Evolutionary conservation across 2,113 vertebrate genomes (phyloP).

Genomic region (Solea senegalensis): DNA sequence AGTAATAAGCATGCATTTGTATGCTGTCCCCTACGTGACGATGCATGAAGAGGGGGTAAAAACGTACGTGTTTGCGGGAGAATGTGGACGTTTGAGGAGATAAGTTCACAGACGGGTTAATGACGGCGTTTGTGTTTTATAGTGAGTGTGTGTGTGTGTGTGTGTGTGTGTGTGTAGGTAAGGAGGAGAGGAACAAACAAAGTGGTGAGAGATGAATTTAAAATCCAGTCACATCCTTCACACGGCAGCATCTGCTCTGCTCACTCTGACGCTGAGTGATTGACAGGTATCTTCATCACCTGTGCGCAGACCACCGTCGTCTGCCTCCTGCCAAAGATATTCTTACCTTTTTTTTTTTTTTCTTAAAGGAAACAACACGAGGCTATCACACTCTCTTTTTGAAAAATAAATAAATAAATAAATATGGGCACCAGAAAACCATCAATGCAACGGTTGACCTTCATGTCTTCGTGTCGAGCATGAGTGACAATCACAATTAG

Average conservation of each 20-base stretch:
- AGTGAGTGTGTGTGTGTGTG: neutral
- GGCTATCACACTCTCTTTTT: too few species aligned
- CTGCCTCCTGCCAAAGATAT: conserved; percentile 16
- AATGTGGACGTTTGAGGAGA: neutral
- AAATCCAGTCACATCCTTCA: conserved; percentile 23
- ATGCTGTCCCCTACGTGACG: conserved; percentile 1
- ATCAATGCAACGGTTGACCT: neutral
- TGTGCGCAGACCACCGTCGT: neutral
- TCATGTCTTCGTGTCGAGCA: neutral
- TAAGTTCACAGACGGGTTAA: neutral
- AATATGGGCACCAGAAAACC: neutral
- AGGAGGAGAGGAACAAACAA: neutral
- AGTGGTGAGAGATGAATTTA: neutral
- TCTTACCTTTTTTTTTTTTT: neutral
- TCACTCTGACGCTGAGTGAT: conserved; percentile 15
- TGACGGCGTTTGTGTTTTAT: neutral
- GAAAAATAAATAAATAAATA: neutral
- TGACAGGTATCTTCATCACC: conserved; percentile 27
- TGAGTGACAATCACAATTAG: neutral
- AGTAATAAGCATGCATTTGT: neutral
- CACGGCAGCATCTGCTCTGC: conserved; percentile 19
- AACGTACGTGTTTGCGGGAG: neutral
- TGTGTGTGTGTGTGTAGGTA: neutral
- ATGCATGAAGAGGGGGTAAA: neutral
- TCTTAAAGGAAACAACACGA: too few species aligned